phyloP scores from a whole-genome alignment of 2,888 invertebrate genomes.

The Sthenelais limicola region DNA sequence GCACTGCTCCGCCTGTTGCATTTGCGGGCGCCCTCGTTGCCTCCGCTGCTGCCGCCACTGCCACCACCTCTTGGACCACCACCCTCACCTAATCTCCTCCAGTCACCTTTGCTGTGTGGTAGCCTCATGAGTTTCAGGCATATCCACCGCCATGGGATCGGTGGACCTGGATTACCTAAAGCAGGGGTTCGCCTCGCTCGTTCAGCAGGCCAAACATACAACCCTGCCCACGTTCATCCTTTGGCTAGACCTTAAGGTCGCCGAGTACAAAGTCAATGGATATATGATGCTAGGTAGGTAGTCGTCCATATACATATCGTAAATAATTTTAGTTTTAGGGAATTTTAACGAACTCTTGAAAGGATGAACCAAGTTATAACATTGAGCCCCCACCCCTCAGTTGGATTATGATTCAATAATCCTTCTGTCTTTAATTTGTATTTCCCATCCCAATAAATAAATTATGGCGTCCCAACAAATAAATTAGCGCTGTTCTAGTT shows the following conservation, averaged over 20 bases:
- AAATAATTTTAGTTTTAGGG: too few relatives aligned
- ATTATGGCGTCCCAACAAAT: too few relatives aligned
- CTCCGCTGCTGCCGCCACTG: neutral
- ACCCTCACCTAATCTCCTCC: constrained; percentile 1
- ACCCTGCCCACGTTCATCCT: constrained; percentile 56
- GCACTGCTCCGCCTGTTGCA: neutral
- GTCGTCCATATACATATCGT: too few relatives aligned
- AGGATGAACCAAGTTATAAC: too few relatives aligned
- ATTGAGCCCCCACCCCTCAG: too few relatives aligned
- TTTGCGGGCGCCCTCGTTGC: neutral
- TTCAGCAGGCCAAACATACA: constrained; percentile 54
- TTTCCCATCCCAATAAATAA: too few relatives aligned
- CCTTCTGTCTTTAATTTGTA: too few relatives aligned
- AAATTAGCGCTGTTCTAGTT: too few relatives aligned
- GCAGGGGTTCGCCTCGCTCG: constrained; percentile 54
- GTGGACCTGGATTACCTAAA: constrained; percentile 54
- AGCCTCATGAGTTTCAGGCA: too few relatives aligned
- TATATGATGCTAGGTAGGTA: constrained; percentile 53
- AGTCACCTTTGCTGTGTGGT: too few relatives aligned
- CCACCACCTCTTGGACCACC: neutral
- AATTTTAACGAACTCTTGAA: too few relatives aligned
- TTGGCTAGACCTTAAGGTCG: constrained; percentile 60
- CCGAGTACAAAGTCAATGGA: constrained; percentile 58
- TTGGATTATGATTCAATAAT: too few relatives aligned
- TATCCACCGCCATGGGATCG: constrained; percentile 44